A percentile compares a stretch with the other conserved stretches of the same genome.
These are phyloP conservation scores for Chelonus insularis DNA, from an alignment of 1,140 invertebrate species.

Conservation along the genomic window DNA sequence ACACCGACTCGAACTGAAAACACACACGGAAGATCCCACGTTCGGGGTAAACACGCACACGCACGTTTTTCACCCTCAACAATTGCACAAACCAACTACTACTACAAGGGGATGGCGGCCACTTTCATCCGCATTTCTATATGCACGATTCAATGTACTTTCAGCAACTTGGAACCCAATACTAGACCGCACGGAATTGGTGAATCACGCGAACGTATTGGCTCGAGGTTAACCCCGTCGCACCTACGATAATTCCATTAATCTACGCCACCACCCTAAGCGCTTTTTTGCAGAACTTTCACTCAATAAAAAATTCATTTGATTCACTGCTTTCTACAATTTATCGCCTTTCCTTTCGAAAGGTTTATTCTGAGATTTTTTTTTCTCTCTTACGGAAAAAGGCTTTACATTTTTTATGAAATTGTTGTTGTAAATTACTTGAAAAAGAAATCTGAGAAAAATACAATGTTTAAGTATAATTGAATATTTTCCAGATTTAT, in stretches of 20 bases:
- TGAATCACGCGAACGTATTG: conserved; percentile 43
- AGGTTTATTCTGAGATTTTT: too few species aligned
- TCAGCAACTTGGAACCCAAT: conserved; percentile 6
- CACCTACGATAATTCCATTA: conserved; percentile 44
- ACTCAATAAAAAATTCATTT: background rate
- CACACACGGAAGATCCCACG: conserved; percentile 28
- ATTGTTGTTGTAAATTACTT: too few species aligned
- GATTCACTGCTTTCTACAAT: background rate
- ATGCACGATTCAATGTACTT: conserved; percentile 2
- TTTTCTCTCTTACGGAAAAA: too few species aligned
- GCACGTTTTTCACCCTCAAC: background rate
- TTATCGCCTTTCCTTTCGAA: background rate
- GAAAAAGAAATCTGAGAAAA: too few species aligned
- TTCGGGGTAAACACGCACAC: conserved; percentile 27
- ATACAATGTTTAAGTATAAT: too few species aligned
- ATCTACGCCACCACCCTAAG: conserved; percentile 10
- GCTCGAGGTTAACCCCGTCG: conserved; percentile 47
- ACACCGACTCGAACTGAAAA: conserved; percentile 26
- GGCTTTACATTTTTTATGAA: too few species aligned
- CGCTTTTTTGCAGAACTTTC: background rate
- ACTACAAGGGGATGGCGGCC: background rate
- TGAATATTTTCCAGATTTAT: too few species aligned
- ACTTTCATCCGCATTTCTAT: conserved; percentile 15
- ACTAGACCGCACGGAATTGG: conserved; percentile 40
- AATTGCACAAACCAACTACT: background rate